Evolutionary conservation across 2,888 invertebrate genomes (phyloP).

Genomic region (Apamea monoglypha): DNA sequence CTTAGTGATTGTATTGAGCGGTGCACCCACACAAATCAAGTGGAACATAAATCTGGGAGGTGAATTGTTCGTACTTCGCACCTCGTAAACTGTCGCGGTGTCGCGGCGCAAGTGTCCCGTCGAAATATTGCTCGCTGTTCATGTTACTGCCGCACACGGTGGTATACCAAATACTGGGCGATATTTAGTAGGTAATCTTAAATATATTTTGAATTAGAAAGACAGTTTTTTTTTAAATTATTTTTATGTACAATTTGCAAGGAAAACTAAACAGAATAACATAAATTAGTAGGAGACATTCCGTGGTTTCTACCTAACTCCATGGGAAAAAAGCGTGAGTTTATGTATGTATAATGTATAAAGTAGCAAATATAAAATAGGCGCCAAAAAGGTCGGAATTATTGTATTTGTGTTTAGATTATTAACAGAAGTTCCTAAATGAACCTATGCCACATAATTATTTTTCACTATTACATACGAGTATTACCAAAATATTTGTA

Average conservation of each 20-base stretch:
- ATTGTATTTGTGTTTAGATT: background rate
- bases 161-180: background rate
- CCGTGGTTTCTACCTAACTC: background rate
- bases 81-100: constrained; percentile 56
- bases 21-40: constrained; percentile 57
- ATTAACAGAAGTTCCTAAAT: background rate
- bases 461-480: background rate
- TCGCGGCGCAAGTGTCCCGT: constrained; percentile 33
- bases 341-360: background rate
- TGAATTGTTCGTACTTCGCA: constrained; percentile 49
- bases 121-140: constrained; percentile 29
- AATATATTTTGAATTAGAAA: background rate
- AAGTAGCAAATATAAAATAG: background rate
- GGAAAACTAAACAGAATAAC: background rate
- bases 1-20: constrained; percentile 61
- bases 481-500: background rate
- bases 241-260: background rate
- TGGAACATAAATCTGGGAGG: constrained; percentile 57
- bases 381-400: background rate
- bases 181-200: background rate
- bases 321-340: background rate
- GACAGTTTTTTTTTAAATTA: background rate
- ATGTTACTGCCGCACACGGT: background rate
- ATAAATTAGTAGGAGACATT: background rate
- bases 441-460: background rate